Evolutionary conservation across 1,140 invertebrate genomes (phyloP).

Genomic region (Heliothis subflexa): DNA sequence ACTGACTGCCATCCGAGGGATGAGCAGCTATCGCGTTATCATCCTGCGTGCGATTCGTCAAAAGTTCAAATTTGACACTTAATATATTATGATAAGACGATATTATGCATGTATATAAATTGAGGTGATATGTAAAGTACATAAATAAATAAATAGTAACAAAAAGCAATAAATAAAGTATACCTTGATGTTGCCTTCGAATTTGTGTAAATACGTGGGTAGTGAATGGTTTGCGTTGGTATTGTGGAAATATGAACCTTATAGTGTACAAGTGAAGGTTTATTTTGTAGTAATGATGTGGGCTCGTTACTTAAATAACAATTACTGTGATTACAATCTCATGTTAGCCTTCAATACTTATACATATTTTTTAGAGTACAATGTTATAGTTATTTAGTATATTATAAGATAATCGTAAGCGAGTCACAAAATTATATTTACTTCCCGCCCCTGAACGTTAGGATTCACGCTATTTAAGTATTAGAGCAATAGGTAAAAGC

Average conservation of each 20-base stretch:
- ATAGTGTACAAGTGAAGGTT: conserved; percentile 68
- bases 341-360: conserved; percentile 86
- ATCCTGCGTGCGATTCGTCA: conserved; percentile 57
- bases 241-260: conserved; percentile 62
- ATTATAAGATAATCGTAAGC: conserved; percentile 81
- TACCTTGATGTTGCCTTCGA: conserved; percentile 85
- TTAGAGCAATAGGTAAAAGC: conserved; percentile 80
- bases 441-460: conserved; percentile 78
- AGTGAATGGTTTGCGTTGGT: conserved; percentile 68
- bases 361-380: conserved; percentile 86
- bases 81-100: conserved; percentile 58
- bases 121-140: conserved; percentile 84
- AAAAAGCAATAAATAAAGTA: conserved; percentile 86
- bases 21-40: conserved; percentile 57
- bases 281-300: conserved; percentile 82
- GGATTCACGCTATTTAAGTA: conserved; percentile 82
- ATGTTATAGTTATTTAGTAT: conserved; percentile 86
- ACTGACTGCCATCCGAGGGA: conserved; percentile 73
- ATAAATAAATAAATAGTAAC: conserved; percentile 81
- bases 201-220: conserved; percentile 77
- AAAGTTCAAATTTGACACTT: conserved; percentile 72
- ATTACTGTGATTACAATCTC: conserved; percentile 86
- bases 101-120: conserved; percentile 78
- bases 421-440: conserved; percentile 85
- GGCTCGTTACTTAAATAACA: conserved; percentile 84